Conservation (phyloP, 2,888 invertebrate species). For the Tachina fera region DNA sequence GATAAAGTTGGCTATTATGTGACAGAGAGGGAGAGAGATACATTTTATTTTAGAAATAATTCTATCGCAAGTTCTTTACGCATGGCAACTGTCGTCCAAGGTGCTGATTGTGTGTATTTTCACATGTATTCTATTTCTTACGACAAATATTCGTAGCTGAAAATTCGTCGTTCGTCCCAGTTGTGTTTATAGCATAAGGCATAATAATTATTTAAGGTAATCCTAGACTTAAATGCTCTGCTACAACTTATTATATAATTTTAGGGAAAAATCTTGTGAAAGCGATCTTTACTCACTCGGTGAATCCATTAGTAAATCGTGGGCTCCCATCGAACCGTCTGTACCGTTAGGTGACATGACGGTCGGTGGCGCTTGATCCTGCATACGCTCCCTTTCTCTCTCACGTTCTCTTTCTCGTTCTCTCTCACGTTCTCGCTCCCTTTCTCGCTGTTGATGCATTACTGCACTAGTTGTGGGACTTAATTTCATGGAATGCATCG, state of each 20-base stretch:
- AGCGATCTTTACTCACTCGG: conserved; percentile 89
- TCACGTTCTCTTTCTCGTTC: conserved; percentile 82
- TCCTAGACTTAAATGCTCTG: conserved; percentile 39
- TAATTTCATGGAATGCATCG: conserved; percentile 85
- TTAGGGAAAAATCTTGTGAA: conserved; percentile 68
- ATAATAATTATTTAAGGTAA: not conserved
- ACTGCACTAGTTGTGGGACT: conserved; percentile 88
- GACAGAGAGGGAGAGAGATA: too few species aligned
- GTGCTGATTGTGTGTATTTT: too few species aligned
- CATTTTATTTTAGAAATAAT: too few species aligned
- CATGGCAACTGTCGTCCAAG: too few species aligned
- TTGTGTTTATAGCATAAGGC: too few species aligned
- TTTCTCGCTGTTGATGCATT: conserved; percentile 85
- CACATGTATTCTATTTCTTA: too few species aligned
- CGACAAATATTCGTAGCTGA: too few species aligned
- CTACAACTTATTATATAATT: not conserved
- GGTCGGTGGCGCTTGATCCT: conserved; percentile 82
- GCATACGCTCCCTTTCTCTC: conserved; percentile 83
- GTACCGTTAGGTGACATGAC: conserved; percentile 86
- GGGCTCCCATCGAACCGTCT: conserved; percentile 84
- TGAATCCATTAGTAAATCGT: conserved; percentile 90
- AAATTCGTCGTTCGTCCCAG: too few species aligned
- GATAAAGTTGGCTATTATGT: too few species aligned
- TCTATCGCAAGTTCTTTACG: too few species aligned
- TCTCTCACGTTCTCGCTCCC: conserved; percentile 82